Conservation (phyloP, 1,140 invertebrate genomes). For the Bombus difficillimus region DNA sequence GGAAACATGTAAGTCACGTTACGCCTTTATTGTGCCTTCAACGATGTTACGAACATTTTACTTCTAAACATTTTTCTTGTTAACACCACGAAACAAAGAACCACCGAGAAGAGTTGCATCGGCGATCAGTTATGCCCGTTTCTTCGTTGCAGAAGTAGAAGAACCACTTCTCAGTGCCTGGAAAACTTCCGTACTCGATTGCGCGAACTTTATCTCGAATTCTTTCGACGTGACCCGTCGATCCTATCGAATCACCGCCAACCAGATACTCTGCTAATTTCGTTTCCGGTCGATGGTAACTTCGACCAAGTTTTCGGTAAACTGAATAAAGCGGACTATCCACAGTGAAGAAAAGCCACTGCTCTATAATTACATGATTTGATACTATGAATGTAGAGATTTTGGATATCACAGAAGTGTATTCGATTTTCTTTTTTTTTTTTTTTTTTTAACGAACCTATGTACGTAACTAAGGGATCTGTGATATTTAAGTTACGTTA, state of each 20-base stretch:
- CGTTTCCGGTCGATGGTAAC: neutral
- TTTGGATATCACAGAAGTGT: too few species aligned
- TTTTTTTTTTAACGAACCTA: too few species aligned
- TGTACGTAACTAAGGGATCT: too few species aligned
- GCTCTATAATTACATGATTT: neutral
- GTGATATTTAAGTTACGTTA: too few species aligned
- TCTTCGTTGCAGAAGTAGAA: neutral
- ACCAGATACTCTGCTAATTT: slow-evolving; percentile 14
- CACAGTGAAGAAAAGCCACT: neutral
- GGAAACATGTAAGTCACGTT: slow-evolving; percentile 33
- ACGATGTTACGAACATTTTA: slow-evolving; percentile 14
- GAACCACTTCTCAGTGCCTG: neutral
- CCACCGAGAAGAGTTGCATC: slow-evolving; percentile 5
- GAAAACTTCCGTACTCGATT: slow-evolving; percentile 27
- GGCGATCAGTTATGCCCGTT: slow-evolving; percentile 36
- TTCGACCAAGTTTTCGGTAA: neutral
- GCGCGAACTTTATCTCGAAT: slow-evolving; percentile 16
- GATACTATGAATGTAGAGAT: neutral
- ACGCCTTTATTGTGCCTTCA: slow-evolving; percentile 20
- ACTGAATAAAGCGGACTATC: neutral
- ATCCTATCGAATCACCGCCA: neutral
- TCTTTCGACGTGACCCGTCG: slow-evolving; percentile 2
- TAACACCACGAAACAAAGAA: slow-evolving; percentile 17
- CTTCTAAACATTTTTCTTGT: slow-evolving; percentile 29
- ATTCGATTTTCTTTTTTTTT: too few species aligned